phyloP scores from a whole-genome alignment of 2,888 invertebrate species.

The Agapostemon virescens region DNA sequence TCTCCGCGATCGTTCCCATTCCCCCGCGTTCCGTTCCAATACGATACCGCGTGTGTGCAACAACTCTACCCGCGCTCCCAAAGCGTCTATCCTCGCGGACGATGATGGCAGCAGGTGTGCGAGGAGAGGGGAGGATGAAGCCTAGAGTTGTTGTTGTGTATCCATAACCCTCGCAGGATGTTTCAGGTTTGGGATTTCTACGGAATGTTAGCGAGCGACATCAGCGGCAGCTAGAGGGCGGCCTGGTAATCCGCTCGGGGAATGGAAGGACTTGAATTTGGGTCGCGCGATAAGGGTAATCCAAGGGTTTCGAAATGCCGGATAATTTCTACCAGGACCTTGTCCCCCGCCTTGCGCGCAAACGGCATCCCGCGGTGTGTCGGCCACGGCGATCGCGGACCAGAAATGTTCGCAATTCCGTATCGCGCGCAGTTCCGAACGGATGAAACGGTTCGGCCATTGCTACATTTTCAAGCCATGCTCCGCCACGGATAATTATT shows the following conservation, averaged over 20 bases:
- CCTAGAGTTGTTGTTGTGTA: constrained; percentile 20
- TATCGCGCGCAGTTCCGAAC: constrained; percentile 51
- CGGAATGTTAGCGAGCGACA: constrained; percentile 55
- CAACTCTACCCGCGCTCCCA: neutral
- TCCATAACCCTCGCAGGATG: constrained; percentile 62
- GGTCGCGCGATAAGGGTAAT: constrained; percentile 73
- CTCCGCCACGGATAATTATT: constrained; percentile 53
- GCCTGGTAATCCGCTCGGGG: constrained; percentile 60
- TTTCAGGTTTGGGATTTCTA: constrained; percentile 65
- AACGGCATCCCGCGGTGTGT: constrained; percentile 13
- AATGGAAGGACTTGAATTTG: constrained; percentile 60
- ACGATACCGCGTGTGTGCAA: neutral
- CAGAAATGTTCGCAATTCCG: constrained; percentile 49
- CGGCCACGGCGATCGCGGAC: constrained; percentile 33
- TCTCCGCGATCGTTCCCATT: constrained; percentile 1
- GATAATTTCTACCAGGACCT: constrained; percentile 67
- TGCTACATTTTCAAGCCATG: constrained; percentile 48
- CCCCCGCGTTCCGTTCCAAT: too few relatives aligned
- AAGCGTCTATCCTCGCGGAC: neutral
- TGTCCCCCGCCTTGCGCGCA: constrained; percentile 51
- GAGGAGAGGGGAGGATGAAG: neutral
- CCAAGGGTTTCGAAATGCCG: constrained; percentile 70
- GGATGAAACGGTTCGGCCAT: constrained; percentile 39
- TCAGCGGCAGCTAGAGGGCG: constrained; percentile 23
- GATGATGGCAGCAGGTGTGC: neutral